Evolutionary conservation across 2,888 invertebrate genomes (phyloP), one percentile per base, ranked within the genome.

Genomic region (Phyllotreta cruciferae): DNA sequence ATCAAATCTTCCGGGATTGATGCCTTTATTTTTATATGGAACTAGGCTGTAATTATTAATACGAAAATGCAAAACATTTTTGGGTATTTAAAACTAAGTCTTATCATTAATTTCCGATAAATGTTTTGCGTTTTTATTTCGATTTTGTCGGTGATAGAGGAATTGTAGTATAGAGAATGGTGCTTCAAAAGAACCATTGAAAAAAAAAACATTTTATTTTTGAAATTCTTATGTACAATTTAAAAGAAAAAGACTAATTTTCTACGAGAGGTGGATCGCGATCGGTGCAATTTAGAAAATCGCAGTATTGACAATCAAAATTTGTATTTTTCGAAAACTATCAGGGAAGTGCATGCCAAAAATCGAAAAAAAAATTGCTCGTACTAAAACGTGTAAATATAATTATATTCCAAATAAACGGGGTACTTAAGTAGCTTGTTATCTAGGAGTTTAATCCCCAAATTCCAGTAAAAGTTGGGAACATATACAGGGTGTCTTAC

Each of bases 41-140:
- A 60, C 60, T 60, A 60, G 60, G 60, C 60, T 60, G 60, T 60
- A 60, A 60, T 52, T 44, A 60, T 42, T 34, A 60, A 58, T 60
- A 53, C 24, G 45, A 60, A 35, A 52, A 44, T 60, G 35, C 42
- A 60, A 60, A 52, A 60, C 60, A 14, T 60, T 60, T 52, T 52
- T 50, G 38, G 50, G 10, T 14, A 8, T 47, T n/a, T 24, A 4
- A 24, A 24, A 24, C 24, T 3, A 24, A 24, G 4, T 24, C 24
- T 24, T 24, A 24, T 24, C 24, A 24, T 24, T 24, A 24, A 24
- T 24, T 24, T 24, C 24, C 24, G 24, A 24, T 24, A 4, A 7
- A 52, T 52, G 52, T 52, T 52, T 37, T 52, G 13, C 34, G 34
- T 52, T 49, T 49, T 52, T 47, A 36, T 52, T 52, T 52, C 52